Base-by-base conservation (phyloP, 1,140 invertebrate genomes). In the Brachionus plicatilis region DNA sequence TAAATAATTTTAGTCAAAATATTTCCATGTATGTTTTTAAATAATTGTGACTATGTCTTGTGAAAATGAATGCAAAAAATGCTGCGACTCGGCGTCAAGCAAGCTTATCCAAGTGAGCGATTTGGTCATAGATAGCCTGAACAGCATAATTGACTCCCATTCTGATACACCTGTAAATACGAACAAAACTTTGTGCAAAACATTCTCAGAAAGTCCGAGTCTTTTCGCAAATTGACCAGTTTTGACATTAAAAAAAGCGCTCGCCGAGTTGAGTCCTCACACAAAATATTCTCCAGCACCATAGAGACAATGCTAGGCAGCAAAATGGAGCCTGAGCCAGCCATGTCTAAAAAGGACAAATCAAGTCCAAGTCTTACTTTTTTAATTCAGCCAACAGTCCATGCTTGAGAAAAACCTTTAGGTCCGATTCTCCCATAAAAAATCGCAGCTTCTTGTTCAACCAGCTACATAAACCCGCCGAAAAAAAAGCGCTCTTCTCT, bases 401-500 rank as follows among this genome's bases (percentile, higher is more conserved):
- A 17, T 20, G 68, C 20, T 43, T 72, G 5, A 37, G 68, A 1
- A 72, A 43, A 17, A 43, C 17, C 24, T 72, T 43, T n/a, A n/a
- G 24, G n/a, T 72, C 68, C 8, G 41, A 72, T 72, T 72, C 68
- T 3, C 17, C 72, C 0, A 76, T n/a, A 53, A 72, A 72, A 68
- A 7, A n/a, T 68, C 12, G 41, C 17, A 43, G 41, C 14, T 12
- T 24, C 41, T 4, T 72, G 41, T 72, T 72, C 68, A 41, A 68
- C 66, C 7, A 53, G 72, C 43, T 76, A 27, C 47, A 47, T 76
- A 50, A 76, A 76, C 29, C 27, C 72, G 5, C 11, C 72, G 1
- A 76, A 76, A 76, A 76, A 76, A 37, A 76, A 76, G 2, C 72
- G 72, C 9, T 76, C 72, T 12, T 76, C 72, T 20, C 45, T 76